phyloP scores from a whole-genome alignment of 2,888 invertebrate genomes.

The Hydriomena furcata region DNA sequence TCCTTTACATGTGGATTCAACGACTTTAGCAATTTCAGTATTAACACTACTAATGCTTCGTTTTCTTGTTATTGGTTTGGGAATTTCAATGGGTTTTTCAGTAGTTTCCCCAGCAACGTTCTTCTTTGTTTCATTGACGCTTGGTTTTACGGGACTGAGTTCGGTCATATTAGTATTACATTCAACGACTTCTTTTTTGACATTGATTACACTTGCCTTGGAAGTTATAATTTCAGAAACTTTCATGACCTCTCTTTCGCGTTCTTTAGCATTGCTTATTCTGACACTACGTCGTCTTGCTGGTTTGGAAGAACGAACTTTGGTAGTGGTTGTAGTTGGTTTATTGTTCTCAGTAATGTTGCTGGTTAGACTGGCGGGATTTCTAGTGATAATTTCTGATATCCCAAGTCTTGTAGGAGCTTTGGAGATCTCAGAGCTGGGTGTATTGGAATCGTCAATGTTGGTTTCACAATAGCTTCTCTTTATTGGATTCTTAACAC shows the following conservation, averaged over 20 bases:
- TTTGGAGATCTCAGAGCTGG: background rate
- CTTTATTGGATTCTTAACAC: too few species aligned
- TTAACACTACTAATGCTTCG: background rate
- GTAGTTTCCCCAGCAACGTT: background rate
- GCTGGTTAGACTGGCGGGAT: background rate
- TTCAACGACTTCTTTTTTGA: background rate
- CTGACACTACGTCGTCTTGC: too few species aligned
- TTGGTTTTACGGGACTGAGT: background rate
- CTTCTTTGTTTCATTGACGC: background rate
- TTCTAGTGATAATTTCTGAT: background rate
- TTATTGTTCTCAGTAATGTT: background rate
- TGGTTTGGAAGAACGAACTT: too few species aligned
- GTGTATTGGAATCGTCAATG: background rate
- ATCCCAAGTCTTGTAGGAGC: slow-evolving; percentile 1
- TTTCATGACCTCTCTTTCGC: too few species aligned
- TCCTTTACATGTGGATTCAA: background rate
- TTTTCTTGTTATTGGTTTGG: background rate
- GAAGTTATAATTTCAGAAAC: too few species aligned
- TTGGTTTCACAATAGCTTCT: background rate
- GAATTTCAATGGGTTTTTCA: background rate
- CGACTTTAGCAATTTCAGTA: background rate
- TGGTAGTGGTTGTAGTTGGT: background rate
- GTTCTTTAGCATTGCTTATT: too few species aligned
- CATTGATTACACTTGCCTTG: background rate
- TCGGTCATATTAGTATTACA: background rate